A percentile compares a stretch with the other conserved stretches of the same genome.
phyloP scores from a whole-genome alignment of 2,888 invertebrate species.

The Mongoloraphidia duomilia region DNA sequence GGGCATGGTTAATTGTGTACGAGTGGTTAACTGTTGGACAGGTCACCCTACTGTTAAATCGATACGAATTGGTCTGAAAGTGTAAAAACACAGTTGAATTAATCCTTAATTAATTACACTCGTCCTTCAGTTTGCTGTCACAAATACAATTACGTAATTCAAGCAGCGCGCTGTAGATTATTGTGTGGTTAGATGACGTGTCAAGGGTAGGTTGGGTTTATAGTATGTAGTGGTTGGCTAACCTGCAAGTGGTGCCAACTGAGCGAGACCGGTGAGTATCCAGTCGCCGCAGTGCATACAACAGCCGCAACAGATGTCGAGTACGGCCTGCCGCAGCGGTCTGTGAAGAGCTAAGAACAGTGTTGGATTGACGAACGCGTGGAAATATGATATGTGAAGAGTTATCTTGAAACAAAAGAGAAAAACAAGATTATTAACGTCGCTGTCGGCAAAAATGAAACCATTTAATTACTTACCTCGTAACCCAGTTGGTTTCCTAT shows the following conservation, averaged over 20 bases:
- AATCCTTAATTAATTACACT: too few species aligned
- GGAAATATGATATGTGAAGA: slow-evolving; percentile 74
- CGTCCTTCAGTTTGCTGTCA: too few species aligned
- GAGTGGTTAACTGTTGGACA: too few species aligned
- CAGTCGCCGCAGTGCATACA: slow-evolving; percentile 49
- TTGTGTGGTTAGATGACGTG: slow-evolving; percentile 25
- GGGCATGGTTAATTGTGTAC: too few species aligned
- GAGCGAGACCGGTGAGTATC: slow-evolving; percentile 28
- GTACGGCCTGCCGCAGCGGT: slow-evolving; percentile 54
- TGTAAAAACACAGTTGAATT: too few species aligned
- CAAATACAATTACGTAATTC: background rate
- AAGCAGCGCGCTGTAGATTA: slow-evolving; percentile 8
- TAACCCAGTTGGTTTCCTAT: slow-evolving; percentile 58
- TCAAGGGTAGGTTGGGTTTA: slow-evolving; percentile 28
- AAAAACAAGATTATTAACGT: too few species aligned
- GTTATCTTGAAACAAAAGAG: slow-evolving; percentile 41
- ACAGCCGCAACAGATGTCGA: slow-evolving; percentile 63
- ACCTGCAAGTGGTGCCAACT: slow-evolving; percentile 7
- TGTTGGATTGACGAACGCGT: slow-evolving; percentile 72
- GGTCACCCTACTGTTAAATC: too few species aligned
- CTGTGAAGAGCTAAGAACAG: slow-evolving; percentile 66
- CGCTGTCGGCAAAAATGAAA: too few species aligned
- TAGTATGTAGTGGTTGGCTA: slow-evolving; percentile 3
- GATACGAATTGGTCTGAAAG: too few species aligned
- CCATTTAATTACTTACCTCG: slow-evolving; percentile 38